Evolutionary conservation across 1,140 invertebrate species (phyloP).

Genomic region (Hylyphantes graminicola): DNA sequence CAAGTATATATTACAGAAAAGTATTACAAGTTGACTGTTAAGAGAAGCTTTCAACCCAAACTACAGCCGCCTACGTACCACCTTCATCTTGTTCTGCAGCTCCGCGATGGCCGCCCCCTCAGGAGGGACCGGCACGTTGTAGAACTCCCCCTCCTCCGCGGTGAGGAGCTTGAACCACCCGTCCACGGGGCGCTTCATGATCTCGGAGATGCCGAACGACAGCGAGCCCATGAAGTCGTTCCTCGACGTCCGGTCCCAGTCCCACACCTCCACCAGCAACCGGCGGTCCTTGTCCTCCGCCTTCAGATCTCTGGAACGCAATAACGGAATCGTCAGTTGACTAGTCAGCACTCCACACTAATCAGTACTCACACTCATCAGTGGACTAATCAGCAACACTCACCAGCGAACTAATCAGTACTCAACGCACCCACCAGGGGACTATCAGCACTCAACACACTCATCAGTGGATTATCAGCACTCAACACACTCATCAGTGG

Average conservation of each 20-base stretch:
- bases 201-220: constrained; percentile 97
- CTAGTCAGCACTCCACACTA: background rate
- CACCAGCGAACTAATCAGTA: too few species aligned
- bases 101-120: constrained; percentile 91
- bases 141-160: constrained; percentile 98
- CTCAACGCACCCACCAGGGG: too few species aligned
- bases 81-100: constrained; percentile 86
- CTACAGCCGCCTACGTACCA: constrained; percentile 64
- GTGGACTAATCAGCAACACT: too few species aligned
- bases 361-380: background rate
- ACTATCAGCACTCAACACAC: too few species aligned
- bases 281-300: constrained; percentile 95
- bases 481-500: too few species aligned
- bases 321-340: background rate
- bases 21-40: background rate
- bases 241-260: constrained; percentile 98
- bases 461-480: too few species aligned
- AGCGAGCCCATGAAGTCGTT: constrained; percentile 99
- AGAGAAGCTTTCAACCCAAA: background rate
- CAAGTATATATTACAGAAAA: too few species aligned
- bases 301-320: constrained; percentile 83
- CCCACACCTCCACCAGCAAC: constrained; percentile 97
- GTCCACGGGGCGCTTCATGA: constrained; percentile 89
- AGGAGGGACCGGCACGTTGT: constrained; percentile 95
- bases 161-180: constrained; percentile 99